Evolutionary conservation across 1,140 invertebrate genomes (phyloP), one percentile per base, ranked within the genome.

Genomic region (Ips nitidus): DNA sequence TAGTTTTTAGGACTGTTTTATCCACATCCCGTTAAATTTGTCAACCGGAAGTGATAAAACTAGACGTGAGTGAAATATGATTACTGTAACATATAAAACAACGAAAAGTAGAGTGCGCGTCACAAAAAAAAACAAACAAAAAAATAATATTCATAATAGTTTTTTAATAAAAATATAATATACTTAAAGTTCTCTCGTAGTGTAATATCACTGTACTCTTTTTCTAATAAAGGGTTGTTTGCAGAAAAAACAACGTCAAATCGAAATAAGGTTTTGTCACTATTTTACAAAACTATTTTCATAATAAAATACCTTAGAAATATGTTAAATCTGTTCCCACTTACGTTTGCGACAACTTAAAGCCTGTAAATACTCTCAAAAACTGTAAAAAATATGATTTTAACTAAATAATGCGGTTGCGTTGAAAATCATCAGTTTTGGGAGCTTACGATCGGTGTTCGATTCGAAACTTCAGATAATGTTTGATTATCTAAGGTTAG

Each of bases 41-140:
- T 40, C n/a, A 40, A 41, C 22, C 38, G 38, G 38, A 58, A 41
- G 1, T 50, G 7, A 50, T 50, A 50, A 50, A 50, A 6, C 45
- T 50, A 50, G 8, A n/a, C 3, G 45, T 6, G 45, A 50, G 7
- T 50, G 2, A 39, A 52, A 45, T 22, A 37, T n/a, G 42, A 6
- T 58, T 67, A 67, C 66, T 67, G 66, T 67, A 67, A 67, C 66
- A 67, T 52, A 67, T 67, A 67, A 67, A 67, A 67, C 66, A 22
- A 22, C 45, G 41, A 67, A 67, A 22, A 39, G 39, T 42, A 62
- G 22, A 8, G 36, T 59, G 38, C 6, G 36, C 57, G 8, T 36
- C n/a, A 59, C 39, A 6, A 37, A 59, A 39, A 41, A 22, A 22
- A 22, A 8, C 45, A 50, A 50, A 50, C 7, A 50, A 6, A 50